Evolutionary conservation across 2,797 vertebrate genomes (phyloP).

Genomic region (Platalea minor): DNA sequence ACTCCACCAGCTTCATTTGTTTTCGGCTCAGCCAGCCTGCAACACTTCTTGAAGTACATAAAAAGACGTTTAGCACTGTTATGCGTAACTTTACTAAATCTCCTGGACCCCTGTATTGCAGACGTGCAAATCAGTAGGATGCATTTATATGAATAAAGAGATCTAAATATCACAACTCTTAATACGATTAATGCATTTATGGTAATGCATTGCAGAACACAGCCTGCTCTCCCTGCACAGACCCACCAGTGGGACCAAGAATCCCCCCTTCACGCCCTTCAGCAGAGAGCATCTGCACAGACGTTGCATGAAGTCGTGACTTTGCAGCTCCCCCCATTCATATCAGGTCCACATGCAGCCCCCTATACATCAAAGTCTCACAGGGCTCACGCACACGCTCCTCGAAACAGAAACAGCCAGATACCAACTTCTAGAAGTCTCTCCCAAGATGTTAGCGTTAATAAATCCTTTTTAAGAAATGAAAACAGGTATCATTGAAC

Average conservation of each 20-base stretch:
- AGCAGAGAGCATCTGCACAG: background rate
- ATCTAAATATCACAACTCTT: background rate
- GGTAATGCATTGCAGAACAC: background rate
- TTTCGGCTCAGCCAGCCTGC: background rate
- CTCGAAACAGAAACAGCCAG: background rate
- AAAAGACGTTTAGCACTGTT: background rate
- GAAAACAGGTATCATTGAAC: background rate
- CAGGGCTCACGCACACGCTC: background rate
- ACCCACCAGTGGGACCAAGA: background rate
- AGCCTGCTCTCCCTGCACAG: background rate
- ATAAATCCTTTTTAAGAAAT: background rate
- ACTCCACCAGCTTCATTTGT: background rate
- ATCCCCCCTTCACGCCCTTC: background rate
- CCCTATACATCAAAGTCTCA: background rate
- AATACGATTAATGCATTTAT: background rate
- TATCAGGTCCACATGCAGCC: background rate
- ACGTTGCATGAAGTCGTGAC: background rate
- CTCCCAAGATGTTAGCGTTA: background rate
- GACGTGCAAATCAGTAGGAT: rapidly evolving
- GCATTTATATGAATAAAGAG: background rate
- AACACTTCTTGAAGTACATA: background rate
- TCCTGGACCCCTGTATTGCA: background rate
- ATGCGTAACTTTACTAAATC: background rate
- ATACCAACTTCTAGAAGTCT: background rate
- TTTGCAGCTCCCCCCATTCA: background rate